A percentile compares a stretch with the other conserved stretches of the same genome.
Conservation (phyloP, 2,888 invertebrate species). For the Drosophila stalkeri region DNA sequence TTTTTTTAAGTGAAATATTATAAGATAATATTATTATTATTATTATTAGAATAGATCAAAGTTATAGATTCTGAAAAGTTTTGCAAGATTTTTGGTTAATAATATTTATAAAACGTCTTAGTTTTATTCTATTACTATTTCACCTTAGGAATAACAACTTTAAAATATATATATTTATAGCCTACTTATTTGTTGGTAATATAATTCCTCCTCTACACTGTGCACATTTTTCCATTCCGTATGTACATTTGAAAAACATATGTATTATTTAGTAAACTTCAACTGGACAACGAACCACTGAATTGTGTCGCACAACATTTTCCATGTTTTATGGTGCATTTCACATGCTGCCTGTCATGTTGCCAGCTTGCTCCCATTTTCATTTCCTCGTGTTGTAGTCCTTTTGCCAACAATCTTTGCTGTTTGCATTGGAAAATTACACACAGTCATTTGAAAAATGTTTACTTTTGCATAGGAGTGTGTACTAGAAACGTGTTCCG, state of each 20-base stretch:
- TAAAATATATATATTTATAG: not conserved
- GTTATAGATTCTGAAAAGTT: not conserved
- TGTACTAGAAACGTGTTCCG: slow-evolving; percentile 50
- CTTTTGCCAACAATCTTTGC: slow-evolving; percentile 16
- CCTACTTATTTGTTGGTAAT: not conserved
- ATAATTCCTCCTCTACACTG: not conserved
- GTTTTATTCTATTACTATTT: not conserved
- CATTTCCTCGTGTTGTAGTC: slow-evolving; percentile 6
- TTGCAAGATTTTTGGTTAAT: too few species aligned
- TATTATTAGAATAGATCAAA: not conserved
- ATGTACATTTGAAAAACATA: not conserved
- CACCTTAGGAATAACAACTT: not conserved
- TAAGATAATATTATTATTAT: too few species aligned
- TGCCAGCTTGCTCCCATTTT: slow-evolving; percentile 32
- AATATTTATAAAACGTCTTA: not conserved
- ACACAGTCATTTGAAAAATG: slow-evolving; percentile 74
- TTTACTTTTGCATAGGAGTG: slow-evolving; percentile 67
- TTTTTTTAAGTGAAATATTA: too few species aligned
- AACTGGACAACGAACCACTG: not conserved
- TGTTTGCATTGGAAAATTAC: slow-evolving; percentile 78
- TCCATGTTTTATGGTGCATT: slow-evolving; percentile 33
- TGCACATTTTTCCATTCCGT: not conserved
- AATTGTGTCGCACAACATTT: slow-evolving; percentile 23
- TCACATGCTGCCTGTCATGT: slow-evolving; percentile 44
- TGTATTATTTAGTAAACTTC: not conserved